Conservation (phyloP, 2,797 vertebrate genomes). For the Lagorchestes hirsutus region DNA sequence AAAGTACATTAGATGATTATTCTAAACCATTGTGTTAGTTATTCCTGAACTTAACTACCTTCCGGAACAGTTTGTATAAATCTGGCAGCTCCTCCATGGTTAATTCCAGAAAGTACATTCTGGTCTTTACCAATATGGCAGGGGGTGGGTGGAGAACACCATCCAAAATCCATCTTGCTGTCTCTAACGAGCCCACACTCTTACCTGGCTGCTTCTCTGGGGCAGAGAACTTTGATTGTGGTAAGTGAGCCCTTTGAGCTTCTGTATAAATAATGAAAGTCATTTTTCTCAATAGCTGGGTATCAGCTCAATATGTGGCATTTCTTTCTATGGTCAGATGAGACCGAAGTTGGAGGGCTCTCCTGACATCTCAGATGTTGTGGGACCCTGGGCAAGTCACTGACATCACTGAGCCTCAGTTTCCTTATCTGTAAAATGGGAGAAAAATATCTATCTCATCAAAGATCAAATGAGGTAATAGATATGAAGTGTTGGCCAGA, state of each 20-base stretch:
- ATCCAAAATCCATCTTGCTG: background rate
- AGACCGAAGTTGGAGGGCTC: too few relatives aligned
- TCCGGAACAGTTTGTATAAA: background rate
- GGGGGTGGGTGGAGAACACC: background rate
- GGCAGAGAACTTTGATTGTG: background rate
- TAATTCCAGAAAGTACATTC: background rate
- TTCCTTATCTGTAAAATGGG: too few relatives aligned
- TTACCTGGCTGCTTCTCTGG: background rate
- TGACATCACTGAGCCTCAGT: too few relatives aligned
- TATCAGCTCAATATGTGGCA: too few relatives aligned
- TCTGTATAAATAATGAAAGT: background rate
- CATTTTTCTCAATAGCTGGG: too few relatives aligned
- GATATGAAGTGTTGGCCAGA: too few relatives aligned
- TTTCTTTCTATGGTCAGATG: too few relatives aligned
- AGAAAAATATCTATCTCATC: too few relatives aligned
- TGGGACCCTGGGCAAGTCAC: too few relatives aligned
- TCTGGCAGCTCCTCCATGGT: constrained; percentile 11
- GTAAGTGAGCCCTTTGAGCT: background rate
- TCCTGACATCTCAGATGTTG: too few relatives aligned
- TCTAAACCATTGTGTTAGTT: background rate
- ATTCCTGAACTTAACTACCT: background rate
- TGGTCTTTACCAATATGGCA: background rate
- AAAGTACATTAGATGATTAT: background rate
- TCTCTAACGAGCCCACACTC: background rate
- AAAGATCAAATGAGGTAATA: too few relatives aligned